Conservation (phyloP, 1,140 invertebrate genomes). For the Drosophila teissieri region DNA sequence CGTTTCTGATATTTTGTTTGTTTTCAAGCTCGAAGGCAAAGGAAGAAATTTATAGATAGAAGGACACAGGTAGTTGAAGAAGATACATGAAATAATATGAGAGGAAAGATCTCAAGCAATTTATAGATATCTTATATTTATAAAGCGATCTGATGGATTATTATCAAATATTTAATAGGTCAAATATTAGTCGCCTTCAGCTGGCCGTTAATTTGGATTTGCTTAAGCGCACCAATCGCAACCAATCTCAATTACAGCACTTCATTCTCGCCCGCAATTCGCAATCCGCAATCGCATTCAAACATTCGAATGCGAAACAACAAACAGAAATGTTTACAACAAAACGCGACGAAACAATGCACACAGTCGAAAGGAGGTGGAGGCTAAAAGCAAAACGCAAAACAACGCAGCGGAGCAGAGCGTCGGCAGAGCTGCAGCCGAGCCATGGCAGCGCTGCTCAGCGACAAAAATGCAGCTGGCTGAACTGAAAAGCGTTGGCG, state of each 20-base stretch:
- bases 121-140: too few species aligned
- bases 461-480: conserved; percentile 67
- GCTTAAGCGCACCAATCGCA: conserved; percentile 15
- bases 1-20: not conserved
- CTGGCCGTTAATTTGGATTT: conserved; percentile 15
- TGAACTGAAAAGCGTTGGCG: conserved; percentile 48
- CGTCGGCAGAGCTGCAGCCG: conserved; percentile 7
- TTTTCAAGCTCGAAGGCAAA: not conserved
- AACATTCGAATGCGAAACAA: conserved; percentile 56
- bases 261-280: conserved; percentile 31
- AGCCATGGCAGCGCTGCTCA: conserved; percentile 11
- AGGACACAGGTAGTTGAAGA: too few species aligned
- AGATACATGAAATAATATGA: too few species aligned
- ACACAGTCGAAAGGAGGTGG: conserved; percentile 75
- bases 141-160: too few species aligned
- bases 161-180: conserved; percentile 10
- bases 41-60: not conserved
- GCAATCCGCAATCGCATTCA: conserved; percentile 41
- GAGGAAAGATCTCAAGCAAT: not conserved
- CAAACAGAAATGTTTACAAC: conserved; percentile 62
- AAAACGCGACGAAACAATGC: conserved; percentile 73
- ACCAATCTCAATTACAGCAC: conserved; percentile 39
- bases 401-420: conserved; percentile 48
- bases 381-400: conserved; percentile 77
- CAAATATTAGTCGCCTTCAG: conserved; percentile 19